Evolutionary conservation across 1,140 invertebrate species (phyloP).

Genomic region (Mactra quadrangularis): DNA sequence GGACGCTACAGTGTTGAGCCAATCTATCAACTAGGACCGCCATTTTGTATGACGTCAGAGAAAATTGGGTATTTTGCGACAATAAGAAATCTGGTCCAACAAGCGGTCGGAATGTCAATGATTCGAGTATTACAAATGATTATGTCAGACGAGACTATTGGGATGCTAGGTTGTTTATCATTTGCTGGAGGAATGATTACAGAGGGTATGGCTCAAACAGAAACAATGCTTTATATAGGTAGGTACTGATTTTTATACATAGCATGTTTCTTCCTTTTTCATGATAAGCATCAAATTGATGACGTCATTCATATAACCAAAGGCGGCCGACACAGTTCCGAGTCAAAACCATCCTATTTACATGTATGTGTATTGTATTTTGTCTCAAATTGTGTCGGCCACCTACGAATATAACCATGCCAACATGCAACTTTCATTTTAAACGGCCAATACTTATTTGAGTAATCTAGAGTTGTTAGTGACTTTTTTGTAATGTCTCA

Average conservation of each 20-base stretch:
- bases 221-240: constrained; percentile 48
- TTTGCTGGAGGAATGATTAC: not conserved
- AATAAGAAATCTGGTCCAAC: constrained; percentile 13
- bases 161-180: constrained; percentile 29
- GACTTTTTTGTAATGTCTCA: too few species aligned
- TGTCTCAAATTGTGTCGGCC: too few species aligned
- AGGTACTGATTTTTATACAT: too few species aligned
- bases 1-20: constrained; percentile 43
- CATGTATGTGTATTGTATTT: too few species aligned
- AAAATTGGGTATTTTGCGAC: constrained; percentile 39
- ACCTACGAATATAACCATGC: too few species aligned
- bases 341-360: too few species aligned
- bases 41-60: constrained; percentile 42
- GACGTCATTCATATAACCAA: not conserved
- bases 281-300: not conserved
- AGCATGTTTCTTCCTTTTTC: not conserved
- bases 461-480: too few species aligned
- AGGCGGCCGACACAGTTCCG: too few species aligned
- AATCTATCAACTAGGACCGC: constrained; percentile 27
- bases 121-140: constrained; percentile 35
- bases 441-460: too few species aligned
- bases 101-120: constrained; percentile 44
- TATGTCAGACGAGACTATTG: constrained; percentile 50
- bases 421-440: too few species aligned
- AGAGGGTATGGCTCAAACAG: constrained; percentile 38